phyloP scores from a whole-genome alignment of 37 sponge, comb jelly and placozoan species.

The Ephydatia muelleri region DNA sequence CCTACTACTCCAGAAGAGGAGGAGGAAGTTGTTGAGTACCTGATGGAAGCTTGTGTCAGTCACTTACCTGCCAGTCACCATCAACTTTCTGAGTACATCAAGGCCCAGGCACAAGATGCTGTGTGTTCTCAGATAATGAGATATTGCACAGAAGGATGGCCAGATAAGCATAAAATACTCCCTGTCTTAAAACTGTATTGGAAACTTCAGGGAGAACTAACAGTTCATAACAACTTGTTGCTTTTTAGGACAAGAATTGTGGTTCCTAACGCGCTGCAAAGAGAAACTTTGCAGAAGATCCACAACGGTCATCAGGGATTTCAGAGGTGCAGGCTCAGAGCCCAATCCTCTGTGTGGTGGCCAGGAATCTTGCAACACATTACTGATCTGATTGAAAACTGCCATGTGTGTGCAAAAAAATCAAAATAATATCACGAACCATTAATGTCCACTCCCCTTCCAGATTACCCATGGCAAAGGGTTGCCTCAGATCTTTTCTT shows the following conservation, averaged over 20 bases:
- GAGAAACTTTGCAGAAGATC: slow-evolving; percentile 27
- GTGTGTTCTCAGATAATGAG: slow-evolving; percentile 3
- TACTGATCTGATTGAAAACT: slow-evolving; percentile 19
- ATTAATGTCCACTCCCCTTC: too few relatives aligned
- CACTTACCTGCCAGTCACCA: slow-evolving; percentile 10
- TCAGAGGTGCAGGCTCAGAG: slow-evolving; percentile 5
- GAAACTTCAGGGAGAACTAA: slow-evolving; percentile 16
- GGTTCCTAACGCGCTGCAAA: slow-evolving; percentile 22
- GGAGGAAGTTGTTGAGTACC: slow-evolving; percentile 7
- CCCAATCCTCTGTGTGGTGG: slow-evolving; percentile 38
- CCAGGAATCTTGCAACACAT: slow-evolving; percentile 25
- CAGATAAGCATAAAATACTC: not conserved
- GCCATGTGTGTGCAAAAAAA: slow-evolving; percentile 20
- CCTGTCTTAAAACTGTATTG: slow-evolving; percentile 21
- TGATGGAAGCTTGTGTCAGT: not conserved
- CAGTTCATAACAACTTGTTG: slow-evolving; percentile 6
- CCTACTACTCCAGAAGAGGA: not conserved
- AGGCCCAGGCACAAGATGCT: slow-evolving; percentile 37
- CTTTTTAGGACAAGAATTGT: slow-evolving; percentile 24
- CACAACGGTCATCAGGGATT: slow-evolving; percentile 48
- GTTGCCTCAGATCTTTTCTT: slow-evolving; percentile 44
- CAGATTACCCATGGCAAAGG: slow-evolving; percentile 43
- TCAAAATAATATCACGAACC: too few relatives aligned
- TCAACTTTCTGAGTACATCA: not conserved
- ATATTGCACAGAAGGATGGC: slow-evolving; percentile 39